A percentile compares a stretch with the other conserved stretches of the same genome.
These are phyloP conservation scores for Podarcis lilfordi DNA, from an alignment of 2,797 vertebrate species.

Conservation along the genomic window DNA sequence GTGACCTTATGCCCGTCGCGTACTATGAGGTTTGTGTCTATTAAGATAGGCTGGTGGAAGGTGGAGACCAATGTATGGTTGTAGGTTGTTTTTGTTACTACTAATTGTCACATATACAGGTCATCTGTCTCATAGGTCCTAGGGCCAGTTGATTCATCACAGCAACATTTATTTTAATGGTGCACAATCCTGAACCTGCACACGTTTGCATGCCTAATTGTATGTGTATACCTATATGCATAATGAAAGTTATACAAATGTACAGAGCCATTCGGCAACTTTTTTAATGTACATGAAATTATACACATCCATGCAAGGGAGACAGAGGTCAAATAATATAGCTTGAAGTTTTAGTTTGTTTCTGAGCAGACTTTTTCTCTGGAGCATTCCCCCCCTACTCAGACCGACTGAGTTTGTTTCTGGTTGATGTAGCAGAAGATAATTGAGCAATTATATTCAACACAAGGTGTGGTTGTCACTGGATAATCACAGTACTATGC, in stretches of 20 bases:
- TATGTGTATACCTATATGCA: background rate
- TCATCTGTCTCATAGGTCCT: constrained; percentile 3
- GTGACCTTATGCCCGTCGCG: constrained; percentile 75
- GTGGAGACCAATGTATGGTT: constrained; percentile 44
- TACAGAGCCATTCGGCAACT: background rate
- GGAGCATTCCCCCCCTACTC: background rate
- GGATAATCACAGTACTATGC: constrained; percentile 25
- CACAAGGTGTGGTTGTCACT: constrained; percentile 41
- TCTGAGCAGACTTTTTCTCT: constrained; percentile 26
- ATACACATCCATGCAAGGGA: constrained; percentile 19
- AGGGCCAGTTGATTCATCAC: constrained; percentile 26
- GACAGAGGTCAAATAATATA: constrained; percentile 15
- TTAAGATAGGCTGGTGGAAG: constrained; percentile 54
- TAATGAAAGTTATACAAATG: background rate
- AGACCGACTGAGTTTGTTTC: background rate
- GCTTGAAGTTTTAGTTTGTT: constrained; percentile 4
- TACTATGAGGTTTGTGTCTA: constrained; percentile 68
- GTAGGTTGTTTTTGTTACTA: constrained; percentile 42
- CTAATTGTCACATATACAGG: constrained; percentile 33
- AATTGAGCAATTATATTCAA: constrained; percentile 37
- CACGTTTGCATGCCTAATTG: background rate
- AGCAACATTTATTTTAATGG: constrained; percentile 33
- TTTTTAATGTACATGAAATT: constrained; percentile 41
- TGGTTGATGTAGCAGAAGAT: constrained; percentile 36
- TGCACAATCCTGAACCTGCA: background rate